Conservation (phyloP, 2,113 vertebrate species). For the Sigmodon hispidus region DNA sequence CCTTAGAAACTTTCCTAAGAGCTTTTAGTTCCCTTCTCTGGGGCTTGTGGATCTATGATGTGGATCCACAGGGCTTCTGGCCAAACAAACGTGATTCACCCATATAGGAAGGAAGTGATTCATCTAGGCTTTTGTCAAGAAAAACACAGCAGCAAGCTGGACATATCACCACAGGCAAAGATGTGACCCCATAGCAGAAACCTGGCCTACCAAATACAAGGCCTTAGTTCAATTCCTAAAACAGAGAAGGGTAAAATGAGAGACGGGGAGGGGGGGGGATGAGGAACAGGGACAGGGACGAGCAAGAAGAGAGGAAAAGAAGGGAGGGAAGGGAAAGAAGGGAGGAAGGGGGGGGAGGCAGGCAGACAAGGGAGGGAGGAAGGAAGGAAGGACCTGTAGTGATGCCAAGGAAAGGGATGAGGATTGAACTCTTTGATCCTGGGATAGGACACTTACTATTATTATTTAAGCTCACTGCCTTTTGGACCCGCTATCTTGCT, state of each 20-base stretch:
- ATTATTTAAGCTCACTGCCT: neutral
- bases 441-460: neutral
- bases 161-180: neutral
- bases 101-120: neutral
- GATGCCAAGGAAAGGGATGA: neutral
- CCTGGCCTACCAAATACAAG: neutral
- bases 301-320: neutral
- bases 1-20: constrained; percentile 49
- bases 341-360: neutral
- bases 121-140: neutral
- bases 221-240: neutral
- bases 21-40: constrained; percentile 57
- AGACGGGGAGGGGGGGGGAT: too few species aligned
- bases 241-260: neutral
- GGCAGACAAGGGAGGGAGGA: too few species aligned
- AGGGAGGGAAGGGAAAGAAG: neutral
- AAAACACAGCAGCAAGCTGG: neutral
- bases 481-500: neutral
- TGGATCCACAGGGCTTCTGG: neutral
- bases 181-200: neutral
- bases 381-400: neutral
- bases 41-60: neutral
- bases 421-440: neutral
- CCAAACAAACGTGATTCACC: neutral
- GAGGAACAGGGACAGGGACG: too few species aligned